These are phyloP conservation scores for Watersipora subatra DNA, from an alignment of 1,140 invertebrate genomes.

Conservation along the genomic window DNA sequence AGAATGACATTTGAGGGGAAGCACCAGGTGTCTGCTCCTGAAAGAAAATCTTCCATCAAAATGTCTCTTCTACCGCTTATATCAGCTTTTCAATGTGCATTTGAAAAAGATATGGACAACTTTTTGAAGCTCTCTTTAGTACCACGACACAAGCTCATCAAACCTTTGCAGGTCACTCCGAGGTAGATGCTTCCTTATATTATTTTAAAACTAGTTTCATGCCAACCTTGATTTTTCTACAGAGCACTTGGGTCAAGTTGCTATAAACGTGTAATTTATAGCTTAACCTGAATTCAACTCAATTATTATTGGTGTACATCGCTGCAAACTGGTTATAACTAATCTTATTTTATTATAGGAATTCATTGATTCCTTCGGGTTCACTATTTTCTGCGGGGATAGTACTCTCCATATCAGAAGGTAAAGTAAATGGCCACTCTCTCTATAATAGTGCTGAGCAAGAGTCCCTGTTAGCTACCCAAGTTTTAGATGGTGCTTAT, in stretches of 20 bases:
- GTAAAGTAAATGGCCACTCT: constrained; percentile 67
- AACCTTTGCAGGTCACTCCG: no score
- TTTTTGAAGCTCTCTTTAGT: constrained; percentile 29
- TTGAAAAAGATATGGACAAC: constrained; percentile 32
- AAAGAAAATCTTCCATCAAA: constrained; percentile 43
- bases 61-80: constrained; percentile 44
- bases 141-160: constrained; percentile 26
- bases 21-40: constrained; percentile 48
- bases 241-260: no score
- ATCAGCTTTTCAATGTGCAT: constrained; percentile 37
- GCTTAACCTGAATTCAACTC: no score
- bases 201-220: no score
- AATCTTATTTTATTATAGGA: constrained; percentile 4
- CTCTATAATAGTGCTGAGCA: constrained; percentile 46
- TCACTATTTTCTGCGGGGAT: constrained; percentile 81
- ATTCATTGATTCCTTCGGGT: constrained; percentile 15
- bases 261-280: no score
- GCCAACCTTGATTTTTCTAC: no score
- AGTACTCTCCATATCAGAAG: constrained; percentile 61
- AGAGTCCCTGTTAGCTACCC: not conserved
- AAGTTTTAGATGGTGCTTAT: constrained; percentile 68
- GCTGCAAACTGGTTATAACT: constrained; percentile 16
- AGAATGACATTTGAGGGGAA: constrained; percentile 52
- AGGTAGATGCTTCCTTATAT: no score
- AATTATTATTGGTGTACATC: no score